Percentiles rank a stretch among this genome's conserved stretches.
These are phyloP conservation scores for Pseudobourletiella spinata DNA, from an alignment of 1,140 invertebrate genomes.

Conservation along the genomic window DNA sequence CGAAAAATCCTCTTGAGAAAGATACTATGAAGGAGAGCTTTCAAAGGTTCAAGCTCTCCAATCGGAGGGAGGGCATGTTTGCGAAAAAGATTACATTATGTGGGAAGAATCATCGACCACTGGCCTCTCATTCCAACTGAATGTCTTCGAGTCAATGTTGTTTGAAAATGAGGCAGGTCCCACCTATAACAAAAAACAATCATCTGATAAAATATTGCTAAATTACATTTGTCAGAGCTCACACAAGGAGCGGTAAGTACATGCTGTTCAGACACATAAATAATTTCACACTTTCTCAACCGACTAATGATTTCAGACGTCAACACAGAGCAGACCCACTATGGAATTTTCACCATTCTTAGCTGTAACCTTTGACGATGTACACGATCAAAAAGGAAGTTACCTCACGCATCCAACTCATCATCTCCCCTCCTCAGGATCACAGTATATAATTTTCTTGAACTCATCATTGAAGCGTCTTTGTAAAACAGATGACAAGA, in stretches of 20 bases:
- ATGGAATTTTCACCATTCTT: neutral
- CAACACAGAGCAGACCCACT: neutral
- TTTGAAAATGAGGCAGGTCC: neutral
- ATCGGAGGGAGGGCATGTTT: no score
- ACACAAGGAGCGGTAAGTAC: neutral
- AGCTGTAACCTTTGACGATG: neutral
- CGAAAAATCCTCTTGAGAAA: no score
- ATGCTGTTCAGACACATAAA: neutral
- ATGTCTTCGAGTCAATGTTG: no score
- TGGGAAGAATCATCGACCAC: no score
- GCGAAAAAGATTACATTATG: no score
- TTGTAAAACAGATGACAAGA: no score
- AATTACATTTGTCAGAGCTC: neutral
- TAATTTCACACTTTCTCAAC: neutral
- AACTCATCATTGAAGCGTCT: no score
- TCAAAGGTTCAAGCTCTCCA: no score
- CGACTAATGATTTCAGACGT: neutral
- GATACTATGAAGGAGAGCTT: no score
- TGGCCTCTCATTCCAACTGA: no score
- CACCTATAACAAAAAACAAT: neutral
- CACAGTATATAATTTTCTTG: no score
- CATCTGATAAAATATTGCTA: neutral
- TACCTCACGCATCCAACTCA: neutral
- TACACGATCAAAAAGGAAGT: neutral
- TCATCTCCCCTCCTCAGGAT: neutral